These are phyloP conservation scores for Macropodus opercularis DNA, from an alignment of 2,797 vertebrate species.

Conservation along the genomic window DNA sequence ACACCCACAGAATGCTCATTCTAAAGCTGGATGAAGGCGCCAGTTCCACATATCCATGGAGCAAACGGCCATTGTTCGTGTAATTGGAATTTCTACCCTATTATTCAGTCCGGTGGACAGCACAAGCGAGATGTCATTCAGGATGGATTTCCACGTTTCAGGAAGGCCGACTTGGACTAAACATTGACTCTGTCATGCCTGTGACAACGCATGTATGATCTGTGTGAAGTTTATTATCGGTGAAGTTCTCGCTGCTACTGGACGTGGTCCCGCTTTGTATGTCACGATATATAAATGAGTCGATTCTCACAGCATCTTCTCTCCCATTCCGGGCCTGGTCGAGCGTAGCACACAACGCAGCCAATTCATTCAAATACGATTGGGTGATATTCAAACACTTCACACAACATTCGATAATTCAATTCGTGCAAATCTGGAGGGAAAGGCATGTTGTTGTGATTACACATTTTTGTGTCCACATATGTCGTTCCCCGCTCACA, in stretches of 20 bases:
- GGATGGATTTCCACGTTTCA: conserved; percentile 81
- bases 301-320: no score
- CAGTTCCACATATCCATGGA: conserved; percentile 63
- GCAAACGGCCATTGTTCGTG: conserved; percentile 67
- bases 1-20: conserved; percentile 56
- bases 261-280: no score
- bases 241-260: no score
- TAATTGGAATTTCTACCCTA: conserved; percentile 74
- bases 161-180: conserved; percentile 72
- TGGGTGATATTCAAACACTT: conserved; percentile 7
- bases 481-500: not conserved
- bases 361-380: no score
- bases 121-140: conserved; percentile 78
- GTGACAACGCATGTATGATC: no score
- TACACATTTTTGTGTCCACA: not conserved
- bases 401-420: conserved; percentile 28
- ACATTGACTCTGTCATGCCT: conserved; percentile 54
- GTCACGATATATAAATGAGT: no score
- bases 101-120: conserved; percentile 62
- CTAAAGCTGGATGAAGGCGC: conserved; percentile 52
- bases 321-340: no score
- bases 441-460: conserved; percentile 16
- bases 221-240: no score
- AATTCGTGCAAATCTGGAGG: conserved; percentile 14
- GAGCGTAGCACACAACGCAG: no score